Percentiles rank a stretch among this genome's conserved stretches.
These are phyloP conservation scores for Eupithecia subfuscata DNA, from an alignment of 2,888 invertebrate species.

Conservation along the genomic window DNA sequence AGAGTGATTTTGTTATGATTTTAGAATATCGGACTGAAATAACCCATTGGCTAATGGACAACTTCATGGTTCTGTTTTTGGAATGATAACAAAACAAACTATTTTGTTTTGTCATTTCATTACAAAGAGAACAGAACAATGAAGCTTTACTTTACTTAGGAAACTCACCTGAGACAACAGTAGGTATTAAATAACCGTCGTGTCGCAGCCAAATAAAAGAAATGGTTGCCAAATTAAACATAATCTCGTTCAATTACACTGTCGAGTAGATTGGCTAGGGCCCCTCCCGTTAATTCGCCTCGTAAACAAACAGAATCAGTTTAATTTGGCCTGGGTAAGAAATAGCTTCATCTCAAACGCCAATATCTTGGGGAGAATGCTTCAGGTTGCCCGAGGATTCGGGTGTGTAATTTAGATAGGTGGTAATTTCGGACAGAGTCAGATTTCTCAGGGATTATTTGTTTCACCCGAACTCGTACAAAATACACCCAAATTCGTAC, in stretches of 20 bases:
- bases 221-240: conserved; percentile 30
- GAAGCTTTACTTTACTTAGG: too few relatives aligned
- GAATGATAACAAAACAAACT: too few relatives aligned
- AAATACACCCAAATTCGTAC: neutral
- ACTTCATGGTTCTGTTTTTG: too few relatives aligned
- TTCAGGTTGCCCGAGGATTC: conserved; percentile 20
- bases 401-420: conserved; percentile 23
- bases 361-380: conserved; percentile 34
- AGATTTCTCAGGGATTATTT: conserved; percentile 10
- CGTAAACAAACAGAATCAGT: conserved; percentile 49
- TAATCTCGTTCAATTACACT: conserved; percentile 33
- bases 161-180: neutral
- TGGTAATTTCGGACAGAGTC: conserved; percentile 12
- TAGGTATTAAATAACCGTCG: neutral
- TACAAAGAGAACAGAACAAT: too few relatives aligned
- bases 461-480: neutral
- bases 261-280: conserved; percentile 23
- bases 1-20: neutral
- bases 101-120: too few relatives aligned
- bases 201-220: conserved; percentile 10
- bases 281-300: conserved; percentile 46
- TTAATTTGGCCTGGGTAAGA: conserved; percentile 42
- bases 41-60: too few relatives aligned
- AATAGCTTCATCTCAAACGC: conserved; percentile 40
- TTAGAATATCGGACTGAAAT: too few relatives aligned